These are phyloP conservation scores for Rhineura floridana DNA, from an alignment of 2,113 vertebrate genomes.

Conservation along the genomic window DNA sequence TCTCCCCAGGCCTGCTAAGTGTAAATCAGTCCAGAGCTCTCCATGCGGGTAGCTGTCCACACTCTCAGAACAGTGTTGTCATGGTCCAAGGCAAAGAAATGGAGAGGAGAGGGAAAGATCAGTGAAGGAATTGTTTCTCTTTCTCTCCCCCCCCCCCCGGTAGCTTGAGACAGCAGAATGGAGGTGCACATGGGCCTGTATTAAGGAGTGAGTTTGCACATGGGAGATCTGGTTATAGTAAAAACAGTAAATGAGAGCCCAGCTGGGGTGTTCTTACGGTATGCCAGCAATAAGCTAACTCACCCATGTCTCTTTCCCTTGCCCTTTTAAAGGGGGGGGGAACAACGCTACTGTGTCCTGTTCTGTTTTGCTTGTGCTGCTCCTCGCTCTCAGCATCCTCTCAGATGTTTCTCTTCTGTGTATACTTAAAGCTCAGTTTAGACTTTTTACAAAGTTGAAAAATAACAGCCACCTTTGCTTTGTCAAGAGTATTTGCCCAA, in stretches of 20 bases:
- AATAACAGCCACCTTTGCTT: not conserved
- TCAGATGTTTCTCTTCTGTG: not conserved
- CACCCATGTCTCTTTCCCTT: rapidly evolving
- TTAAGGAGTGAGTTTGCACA: rapidly evolving
- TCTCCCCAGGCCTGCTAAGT: not conserved
- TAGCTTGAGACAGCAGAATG: rapidly evolving
- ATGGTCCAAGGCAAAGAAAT: rapidly evolving
- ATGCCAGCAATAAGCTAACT: slow-evolving; percentile 43
- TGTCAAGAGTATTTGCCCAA: not conserved
- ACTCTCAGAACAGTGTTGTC: not conserved
- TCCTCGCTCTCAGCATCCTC: not conserved
- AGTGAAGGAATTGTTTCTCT: not conserved
- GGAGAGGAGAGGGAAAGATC: not conserved
- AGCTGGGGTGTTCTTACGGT: not conserved
- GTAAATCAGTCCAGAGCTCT: not conserved
- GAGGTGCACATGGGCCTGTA: rapidly evolving
- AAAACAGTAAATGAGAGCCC: not conserved
- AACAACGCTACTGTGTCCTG: rapidly evolving
- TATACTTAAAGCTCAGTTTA: not conserved
- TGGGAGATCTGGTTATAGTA: not conserved
- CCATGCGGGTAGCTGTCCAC: not conserved
- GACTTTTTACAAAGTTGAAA: not conserved
- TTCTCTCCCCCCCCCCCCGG: not conserved
- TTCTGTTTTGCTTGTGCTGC: rapidly evolving
- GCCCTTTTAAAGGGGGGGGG: not conserved